Base-by-base conservation (phyloP, 2,113 vertebrate genomes). In the Illadopsis cleaveri region DNA sequence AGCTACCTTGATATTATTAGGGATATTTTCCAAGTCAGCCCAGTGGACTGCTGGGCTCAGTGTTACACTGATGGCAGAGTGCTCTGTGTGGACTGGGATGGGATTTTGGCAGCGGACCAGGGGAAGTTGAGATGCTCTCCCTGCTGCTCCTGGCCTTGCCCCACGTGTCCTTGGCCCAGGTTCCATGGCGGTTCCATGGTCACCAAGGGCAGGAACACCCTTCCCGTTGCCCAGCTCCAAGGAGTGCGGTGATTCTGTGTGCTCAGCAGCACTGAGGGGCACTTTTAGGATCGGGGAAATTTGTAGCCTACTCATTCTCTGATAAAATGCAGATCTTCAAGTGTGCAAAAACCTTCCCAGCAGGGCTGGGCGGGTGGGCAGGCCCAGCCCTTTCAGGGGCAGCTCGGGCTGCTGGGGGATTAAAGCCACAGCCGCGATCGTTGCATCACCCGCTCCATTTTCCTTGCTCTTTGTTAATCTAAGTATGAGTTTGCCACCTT, bases 11-110 rank as follows among this genome's bases (percentile, higher is more conserved):
- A 68, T 96, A 68, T 95, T 94, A 84, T 79, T 92, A 96, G 92
- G 87, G 96, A 80, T 90, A 91, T 84, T 96, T 95, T 95, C 91
- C 91, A 97, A 82, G 53, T 92, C 85, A 89, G 70, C 84, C 56
- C 92, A 86, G 61, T 48, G 5, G 60, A 69, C 27, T 54, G 40
- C 57, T 75, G 44, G 82, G 82, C 56, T 78, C 56, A 53, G 68
- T n/a, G 80, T 77, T 78, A n/a, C 20, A 17, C 42, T 84, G 76
- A 64, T 61, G 75, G 76, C n/a, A 40, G 37, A 81, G 78, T 45
- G 57, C 24, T 91, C 56, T 18, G 0, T 3, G 50, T 57, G 48
- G 48, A 9, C 51, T 27, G 50, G 45, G 48, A 6, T 81, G 72
- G 78, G 82, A 38, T 53, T 78, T 66, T 48, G 56, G 75, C 68